phyloP scores from a whole-genome alignment of 1,140 invertebrate species.

The Agrilus planipennis region DNA sequence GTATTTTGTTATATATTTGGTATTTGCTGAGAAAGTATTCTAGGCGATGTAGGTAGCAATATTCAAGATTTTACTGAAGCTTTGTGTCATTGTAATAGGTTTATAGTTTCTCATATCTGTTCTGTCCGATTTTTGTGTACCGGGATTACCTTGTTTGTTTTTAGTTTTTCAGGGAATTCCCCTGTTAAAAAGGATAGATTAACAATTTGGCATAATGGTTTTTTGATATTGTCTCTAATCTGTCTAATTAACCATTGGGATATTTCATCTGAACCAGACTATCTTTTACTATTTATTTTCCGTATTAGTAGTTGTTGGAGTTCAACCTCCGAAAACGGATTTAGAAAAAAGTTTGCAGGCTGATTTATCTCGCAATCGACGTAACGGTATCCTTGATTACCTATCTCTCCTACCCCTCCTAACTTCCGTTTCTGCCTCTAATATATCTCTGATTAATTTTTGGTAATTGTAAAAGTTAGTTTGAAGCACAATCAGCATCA shows the following conservation, averaged over 20 bases:
- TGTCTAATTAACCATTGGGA: neutral
- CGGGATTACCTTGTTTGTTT: neutral
- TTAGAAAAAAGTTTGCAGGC: neutral
- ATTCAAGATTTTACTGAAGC: slow-evolving; percentile 12
- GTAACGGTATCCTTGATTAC: too few relatives aligned
- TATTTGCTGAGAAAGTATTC: slow-evolving; percentile 4
- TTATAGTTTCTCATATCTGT: neutral
- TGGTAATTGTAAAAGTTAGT: too few relatives aligned
- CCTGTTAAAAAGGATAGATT: slow-evolving; percentile 1
- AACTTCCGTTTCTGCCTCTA: too few relatives aligned
- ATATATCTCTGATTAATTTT: too few relatives aligned
- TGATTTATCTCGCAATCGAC: too few relatives aligned
- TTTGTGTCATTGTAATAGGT: neutral
- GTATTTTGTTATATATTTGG: slow-evolving; percentile 5
- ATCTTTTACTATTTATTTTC: neutral
- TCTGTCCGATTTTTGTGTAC: neutral
- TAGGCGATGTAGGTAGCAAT: slow-evolving; percentile 7
- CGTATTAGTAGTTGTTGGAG: neutral
- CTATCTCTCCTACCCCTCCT: too few relatives aligned
- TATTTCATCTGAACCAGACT: neutral
- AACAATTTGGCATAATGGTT: neutral
- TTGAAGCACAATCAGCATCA: too few relatives aligned
- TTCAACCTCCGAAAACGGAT: neutral
- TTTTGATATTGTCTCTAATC: neutral
- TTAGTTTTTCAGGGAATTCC: neutral